These are phyloP conservation scores for Lithobates pipiens DNA, from an alignment of 2,797 vertebrate genomes.

Conservation along the genomic window DNA sequence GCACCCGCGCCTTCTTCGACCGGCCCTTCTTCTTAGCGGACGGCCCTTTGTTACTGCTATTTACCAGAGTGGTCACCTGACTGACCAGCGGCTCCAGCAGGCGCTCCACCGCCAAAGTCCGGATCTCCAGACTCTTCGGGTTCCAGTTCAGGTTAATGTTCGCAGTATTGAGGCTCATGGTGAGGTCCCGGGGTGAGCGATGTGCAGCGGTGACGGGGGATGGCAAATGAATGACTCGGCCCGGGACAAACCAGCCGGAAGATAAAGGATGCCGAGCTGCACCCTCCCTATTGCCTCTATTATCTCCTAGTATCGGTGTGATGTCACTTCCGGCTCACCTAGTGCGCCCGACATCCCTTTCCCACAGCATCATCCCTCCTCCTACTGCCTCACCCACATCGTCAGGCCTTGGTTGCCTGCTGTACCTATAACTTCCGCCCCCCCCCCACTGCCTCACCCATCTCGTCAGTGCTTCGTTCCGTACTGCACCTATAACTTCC, in stretches of 20 bases:
- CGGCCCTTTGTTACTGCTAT: constrained; percentile 97
- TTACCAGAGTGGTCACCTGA: constrained; percentile 97
- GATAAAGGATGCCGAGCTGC: not conserved
- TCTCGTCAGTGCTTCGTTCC: too few relatives aligned
- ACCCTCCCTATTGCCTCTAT: not conserved
- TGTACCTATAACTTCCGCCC: too few relatives aligned
- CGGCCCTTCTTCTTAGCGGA: constrained; percentile 98
- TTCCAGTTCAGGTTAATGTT: constrained; percentile 91
- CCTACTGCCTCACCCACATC: too few relatives aligned
- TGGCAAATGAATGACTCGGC: not conserved
- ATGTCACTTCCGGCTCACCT: constrained; percentile 10
- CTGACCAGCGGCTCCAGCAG: constrained; percentile 94
- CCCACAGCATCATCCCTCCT: not conserved
- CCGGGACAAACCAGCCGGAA: not conserved
- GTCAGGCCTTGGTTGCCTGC: too few relatives aligned
- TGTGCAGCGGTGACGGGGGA: not conserved
- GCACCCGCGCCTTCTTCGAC: constrained; percentile 96
- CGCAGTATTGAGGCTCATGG: constrained; percentile 20
- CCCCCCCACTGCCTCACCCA: too few relatives aligned
- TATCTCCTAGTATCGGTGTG: not conserved
- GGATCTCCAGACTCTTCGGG: constrained; percentile 95
- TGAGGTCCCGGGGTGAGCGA: not conserved
- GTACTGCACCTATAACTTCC: too few relatives aligned
- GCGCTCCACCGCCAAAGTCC: constrained; percentile 93
- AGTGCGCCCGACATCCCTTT: not conserved